A percentile compares a stretch with the other conserved stretches of the same genome.
Evolutionary conservation across 1,140 invertebrate genomes (phyloP).

Genomic region (Heliothis virescens): DNA sequence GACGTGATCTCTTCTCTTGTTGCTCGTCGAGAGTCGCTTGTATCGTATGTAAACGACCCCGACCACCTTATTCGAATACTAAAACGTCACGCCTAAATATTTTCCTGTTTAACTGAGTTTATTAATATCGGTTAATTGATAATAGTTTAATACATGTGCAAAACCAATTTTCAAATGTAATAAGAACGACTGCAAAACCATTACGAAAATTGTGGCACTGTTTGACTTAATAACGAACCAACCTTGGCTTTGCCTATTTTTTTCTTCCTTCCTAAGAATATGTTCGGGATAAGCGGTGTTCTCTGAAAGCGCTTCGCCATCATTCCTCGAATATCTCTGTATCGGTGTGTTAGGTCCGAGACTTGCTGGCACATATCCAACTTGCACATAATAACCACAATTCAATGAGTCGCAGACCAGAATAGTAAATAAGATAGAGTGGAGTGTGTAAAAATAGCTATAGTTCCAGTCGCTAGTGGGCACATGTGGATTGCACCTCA

Average conservation of each 20-base stretch:
- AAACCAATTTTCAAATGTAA: background rate
- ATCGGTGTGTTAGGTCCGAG: conserved; percentile 78
- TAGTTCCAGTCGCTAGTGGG: conserved; percentile 79
- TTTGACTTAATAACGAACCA: conserved; percentile 37
- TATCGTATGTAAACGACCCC: conserved; percentile 81
- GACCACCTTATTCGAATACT: conserved; percentile 69
- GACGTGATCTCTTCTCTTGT: conserved; percentile 81
- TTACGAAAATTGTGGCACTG: conserved; percentile 14
- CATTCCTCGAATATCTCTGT: conserved; percentile 82
- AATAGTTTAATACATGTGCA: no score
- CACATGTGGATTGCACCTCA: conserved; percentile 77
- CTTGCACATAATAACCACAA: conserved; percentile 86
- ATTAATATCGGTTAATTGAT: background rate
- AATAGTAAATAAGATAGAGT: conserved; percentile 86
- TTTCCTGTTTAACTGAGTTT: conserved; percentile 10
- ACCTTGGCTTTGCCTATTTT: conserved; percentile 70
- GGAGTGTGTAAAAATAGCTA: conserved; percentile 84
- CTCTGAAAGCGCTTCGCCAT: conserved; percentile 70
- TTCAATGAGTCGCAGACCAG: conserved; percentile 85
- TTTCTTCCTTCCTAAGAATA: conserved; percentile 56
- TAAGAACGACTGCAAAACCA: background rate
- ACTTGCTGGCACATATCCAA: conserved; percentile 81
- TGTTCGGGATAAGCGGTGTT: conserved; percentile 65
- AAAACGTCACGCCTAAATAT: conserved; percentile 50
- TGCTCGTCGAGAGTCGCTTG: conserved; percentile 72